A percentile compares a stretch with the other conserved stretches of the same genome.
These are phyloP conservation scores for Acanthosepion esculentum DNA, from an alignment of 2,888 invertebrate species.

Conservation along the genomic window DNA sequence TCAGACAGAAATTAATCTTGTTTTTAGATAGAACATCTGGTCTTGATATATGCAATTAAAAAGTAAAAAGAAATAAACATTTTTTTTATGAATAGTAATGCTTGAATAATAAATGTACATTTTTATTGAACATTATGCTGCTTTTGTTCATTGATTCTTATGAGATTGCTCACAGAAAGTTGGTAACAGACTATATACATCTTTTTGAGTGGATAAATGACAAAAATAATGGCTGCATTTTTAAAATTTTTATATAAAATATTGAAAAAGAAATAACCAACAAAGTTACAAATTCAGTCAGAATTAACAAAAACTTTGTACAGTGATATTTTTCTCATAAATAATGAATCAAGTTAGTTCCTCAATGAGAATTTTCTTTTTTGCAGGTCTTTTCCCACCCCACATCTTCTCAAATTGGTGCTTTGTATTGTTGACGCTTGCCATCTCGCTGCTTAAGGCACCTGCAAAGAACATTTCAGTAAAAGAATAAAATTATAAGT, in stretches of 20 bases:
- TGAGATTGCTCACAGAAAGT: too few species aligned
- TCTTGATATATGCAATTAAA: too few species aligned
- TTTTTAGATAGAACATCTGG: too few species aligned
- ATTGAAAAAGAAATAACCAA: not conserved
- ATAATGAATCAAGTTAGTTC: constrained; percentile 51
- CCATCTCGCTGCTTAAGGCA: constrained; percentile 48
- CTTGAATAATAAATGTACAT: too few species aligned
- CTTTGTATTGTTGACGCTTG: constrained; percentile 47
- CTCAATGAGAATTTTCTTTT: constrained; percentile 54
- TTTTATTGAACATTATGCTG: too few species aligned
- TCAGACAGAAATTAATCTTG: too few species aligned
- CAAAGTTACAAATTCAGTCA: not conserved
- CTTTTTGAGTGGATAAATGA: too few species aligned
- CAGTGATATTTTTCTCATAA: not conserved
- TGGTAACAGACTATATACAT: too few species aligned
- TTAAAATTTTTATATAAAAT: not conserved
- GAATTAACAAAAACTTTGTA: not conserved
- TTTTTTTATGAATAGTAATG: too few species aligned
- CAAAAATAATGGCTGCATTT: not conserved
- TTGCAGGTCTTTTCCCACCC: constrained; percentile 57
- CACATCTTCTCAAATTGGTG: constrained; percentile 54
- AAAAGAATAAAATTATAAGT: too few species aligned
- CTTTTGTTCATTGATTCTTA: too few species aligned
- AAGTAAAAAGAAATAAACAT: too few species aligned
- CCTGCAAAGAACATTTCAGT: not conserved